Percentiles rank a stretch among this genome's conserved stretches.
Conservation (phyloP, 2,797 vertebrate species). For the Sandelia bainsii region DNA sequence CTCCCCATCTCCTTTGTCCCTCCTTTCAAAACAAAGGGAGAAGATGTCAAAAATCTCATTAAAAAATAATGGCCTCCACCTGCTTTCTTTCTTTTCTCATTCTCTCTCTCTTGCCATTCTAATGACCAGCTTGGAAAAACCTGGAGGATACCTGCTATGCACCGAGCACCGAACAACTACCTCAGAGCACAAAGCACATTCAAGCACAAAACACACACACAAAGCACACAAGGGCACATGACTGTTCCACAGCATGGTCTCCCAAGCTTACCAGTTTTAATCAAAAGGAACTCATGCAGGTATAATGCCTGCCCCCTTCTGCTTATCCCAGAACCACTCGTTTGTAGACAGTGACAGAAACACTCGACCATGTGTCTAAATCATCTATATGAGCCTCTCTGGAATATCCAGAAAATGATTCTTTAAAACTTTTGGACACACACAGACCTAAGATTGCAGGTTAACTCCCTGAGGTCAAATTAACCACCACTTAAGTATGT, state of each 20-base stretch:
- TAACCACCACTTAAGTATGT: constrained; percentile 56
- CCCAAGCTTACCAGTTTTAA: constrained; percentile 48
- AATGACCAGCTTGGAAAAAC: constrained; percentile 69
- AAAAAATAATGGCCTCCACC: constrained; percentile 82
- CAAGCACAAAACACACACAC: constrained; percentile 14
- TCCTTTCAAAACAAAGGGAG: constrained; percentile 69
- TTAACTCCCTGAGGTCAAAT: constrained; percentile 67
- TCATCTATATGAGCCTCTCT: constrained; percentile 60
- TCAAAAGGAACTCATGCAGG: constrained; percentile 65
- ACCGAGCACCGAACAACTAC: constrained; percentile 29
- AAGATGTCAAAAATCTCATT: constrained; percentile 81
- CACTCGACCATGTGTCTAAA: constrained; percentile 52
- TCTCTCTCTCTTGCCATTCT: constrained; percentile 70
- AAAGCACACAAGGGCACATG: constrained; percentile 27
- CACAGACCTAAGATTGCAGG: constrained; percentile 52
- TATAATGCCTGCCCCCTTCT: constrained; percentile 7
- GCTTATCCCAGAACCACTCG: constrained; percentile 60
- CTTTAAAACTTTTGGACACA: constrained; percentile 55
- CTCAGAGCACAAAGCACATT: constrained; percentile 18
- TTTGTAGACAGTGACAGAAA: constrained; percentile 51
- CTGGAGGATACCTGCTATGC: constrained; percentile 45
- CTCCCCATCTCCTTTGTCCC: constrained; percentile 53
- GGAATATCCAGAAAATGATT: constrained; percentile 49
- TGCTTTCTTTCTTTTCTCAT: constrained; percentile 67
- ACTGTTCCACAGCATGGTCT: constrained; percentile 30